Evolutionary conservation across 2,797 vertebrate genomes (phyloP).

Genomic region (Cichlasoma orientale): DNA sequence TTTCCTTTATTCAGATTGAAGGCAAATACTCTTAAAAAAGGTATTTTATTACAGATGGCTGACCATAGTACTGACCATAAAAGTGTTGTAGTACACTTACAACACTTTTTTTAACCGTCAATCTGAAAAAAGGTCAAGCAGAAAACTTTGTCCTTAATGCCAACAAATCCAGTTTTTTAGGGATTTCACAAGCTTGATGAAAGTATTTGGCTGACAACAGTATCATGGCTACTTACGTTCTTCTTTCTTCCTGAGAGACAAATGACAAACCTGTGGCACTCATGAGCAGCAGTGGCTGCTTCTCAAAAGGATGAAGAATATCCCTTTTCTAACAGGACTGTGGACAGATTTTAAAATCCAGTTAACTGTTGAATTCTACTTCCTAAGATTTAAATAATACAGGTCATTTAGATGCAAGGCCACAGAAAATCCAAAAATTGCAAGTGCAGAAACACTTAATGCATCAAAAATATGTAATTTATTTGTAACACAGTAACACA

Average conservation of each 20-base stretch:
- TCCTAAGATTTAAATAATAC: not conserved
- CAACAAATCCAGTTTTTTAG: not conserved
- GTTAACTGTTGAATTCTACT: not conserved
- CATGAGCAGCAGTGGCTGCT: not conserved
- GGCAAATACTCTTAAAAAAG: not conserved
- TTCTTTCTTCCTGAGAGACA: not conserved
- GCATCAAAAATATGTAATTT: not conserved
- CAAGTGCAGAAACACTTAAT: not conserved
- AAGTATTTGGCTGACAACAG: not conserved
- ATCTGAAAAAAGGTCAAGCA: not conserved
- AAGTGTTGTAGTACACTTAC: no score
- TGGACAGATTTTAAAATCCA: not conserved
- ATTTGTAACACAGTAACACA: not conserved
- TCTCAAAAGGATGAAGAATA: not conserved
- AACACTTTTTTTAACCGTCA: not conserved
- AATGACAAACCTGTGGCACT: not conserved
- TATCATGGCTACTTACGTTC: not conserved
- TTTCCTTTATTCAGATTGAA: not conserved
- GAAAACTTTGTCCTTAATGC: not conserved
- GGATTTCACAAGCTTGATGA: not conserved
- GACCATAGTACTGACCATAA: no score
- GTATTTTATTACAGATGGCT: not conserved
- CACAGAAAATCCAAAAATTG: not conserved
- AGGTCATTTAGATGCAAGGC: not conserved
- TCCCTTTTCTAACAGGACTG: not conserved